Conservation (phyloP, 1,140 invertebrate genomes). For the Drosophila bocqueti region DNA sequence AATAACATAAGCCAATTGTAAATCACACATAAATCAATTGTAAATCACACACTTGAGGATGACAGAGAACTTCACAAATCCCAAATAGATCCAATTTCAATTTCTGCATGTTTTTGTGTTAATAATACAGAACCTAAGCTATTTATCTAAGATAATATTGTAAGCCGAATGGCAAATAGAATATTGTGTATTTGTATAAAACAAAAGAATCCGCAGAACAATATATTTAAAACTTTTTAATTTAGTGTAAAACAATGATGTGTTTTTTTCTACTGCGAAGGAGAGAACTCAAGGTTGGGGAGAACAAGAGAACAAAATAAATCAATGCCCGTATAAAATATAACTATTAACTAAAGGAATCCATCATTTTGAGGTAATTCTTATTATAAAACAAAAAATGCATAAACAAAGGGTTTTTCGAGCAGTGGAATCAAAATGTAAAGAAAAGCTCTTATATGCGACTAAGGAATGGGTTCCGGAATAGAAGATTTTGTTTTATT, state of each 20-base stretch:
- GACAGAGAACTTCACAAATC: constrained; percentile 24
- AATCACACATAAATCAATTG: constrained; percentile 29
- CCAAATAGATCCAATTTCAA: constrained; percentile 60
- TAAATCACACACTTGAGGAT: constrained; percentile 37
- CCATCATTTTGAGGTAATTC: neutral
- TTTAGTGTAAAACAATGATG: constrained; percentile 33
- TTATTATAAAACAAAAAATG: neutral
- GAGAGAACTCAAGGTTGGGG: neutral
- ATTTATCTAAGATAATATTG: constrained; percentile 65
- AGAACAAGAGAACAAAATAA: neutral
- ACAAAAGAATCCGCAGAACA: constrained; percentile 53
- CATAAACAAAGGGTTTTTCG: too few relatives aligned
- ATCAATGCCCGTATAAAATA: neutral
- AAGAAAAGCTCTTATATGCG: too few relatives aligned
- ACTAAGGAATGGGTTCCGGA: too few relatives aligned
- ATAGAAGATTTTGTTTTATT: too few relatives aligned
- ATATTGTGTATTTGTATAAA: constrained; percentile 71
- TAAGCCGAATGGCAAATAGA: constrained; percentile 60
- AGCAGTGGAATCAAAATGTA: too few relatives aligned
- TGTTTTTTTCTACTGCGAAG: neutral
- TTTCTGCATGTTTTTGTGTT: constrained; percentile 72
- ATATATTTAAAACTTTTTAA: constrained; percentile 76
- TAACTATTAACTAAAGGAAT: too few relatives aligned
- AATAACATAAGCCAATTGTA: constrained; percentile 10
- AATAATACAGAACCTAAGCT: constrained; percentile 69